Conservation (phyloP, 2,113 vertebrate genomes). For the Pelecanus crispus region DNA sequence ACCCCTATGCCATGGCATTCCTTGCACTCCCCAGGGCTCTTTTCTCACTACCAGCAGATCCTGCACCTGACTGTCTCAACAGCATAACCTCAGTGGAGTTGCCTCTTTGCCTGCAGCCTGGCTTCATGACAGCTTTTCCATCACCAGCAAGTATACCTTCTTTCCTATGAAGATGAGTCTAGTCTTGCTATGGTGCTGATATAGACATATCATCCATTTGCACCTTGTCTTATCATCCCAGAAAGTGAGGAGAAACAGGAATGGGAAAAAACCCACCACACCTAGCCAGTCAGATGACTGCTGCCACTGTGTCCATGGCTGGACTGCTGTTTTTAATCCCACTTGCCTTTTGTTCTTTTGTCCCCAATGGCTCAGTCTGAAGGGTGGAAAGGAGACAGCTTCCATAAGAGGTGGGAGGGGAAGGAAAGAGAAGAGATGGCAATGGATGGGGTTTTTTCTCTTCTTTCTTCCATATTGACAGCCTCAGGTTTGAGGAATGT, state of each 20-base stretch:
- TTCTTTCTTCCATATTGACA: neutral
- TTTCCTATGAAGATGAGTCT: neutral
- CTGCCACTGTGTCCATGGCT: fast-evolving
- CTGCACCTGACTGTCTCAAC: neutral
- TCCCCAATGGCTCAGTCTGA: neutral
- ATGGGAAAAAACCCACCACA: neutral
- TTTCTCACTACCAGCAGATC: neutral
- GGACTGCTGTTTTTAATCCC: neutral
- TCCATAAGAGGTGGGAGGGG: neutral
- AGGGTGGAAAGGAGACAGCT: neutral
- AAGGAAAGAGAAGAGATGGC: neutral
- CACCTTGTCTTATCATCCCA: neutral
- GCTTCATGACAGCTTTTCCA: neutral
- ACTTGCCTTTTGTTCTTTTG: neutral
- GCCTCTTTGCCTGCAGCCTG: neutral
- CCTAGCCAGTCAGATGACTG: neutral
- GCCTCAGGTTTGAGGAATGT: neutral
- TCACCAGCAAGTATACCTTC: neutral
- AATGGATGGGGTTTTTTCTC: neutral
- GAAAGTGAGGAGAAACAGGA: neutral
- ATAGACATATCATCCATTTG: neutral
- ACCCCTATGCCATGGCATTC: neutral
- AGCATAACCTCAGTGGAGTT: neutral
- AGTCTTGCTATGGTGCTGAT: neutral
- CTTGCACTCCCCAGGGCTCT: neutral